These are phyloP conservation scores for Cheilosia scutellata DNA, from an alignment of 2,888 invertebrate genomes.

Conservation along the genomic window DNA sequence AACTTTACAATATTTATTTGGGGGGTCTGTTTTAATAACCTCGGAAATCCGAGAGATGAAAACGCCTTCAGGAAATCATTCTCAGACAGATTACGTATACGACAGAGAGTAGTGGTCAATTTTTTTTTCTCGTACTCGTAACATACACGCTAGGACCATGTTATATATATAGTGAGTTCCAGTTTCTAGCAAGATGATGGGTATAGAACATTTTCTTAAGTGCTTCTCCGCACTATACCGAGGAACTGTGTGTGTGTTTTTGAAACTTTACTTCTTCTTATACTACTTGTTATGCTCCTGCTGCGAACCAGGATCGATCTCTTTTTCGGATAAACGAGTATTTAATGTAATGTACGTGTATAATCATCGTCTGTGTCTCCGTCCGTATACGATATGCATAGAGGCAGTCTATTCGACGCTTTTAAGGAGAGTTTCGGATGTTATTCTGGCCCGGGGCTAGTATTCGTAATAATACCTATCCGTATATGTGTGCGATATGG, in stretches of 20 bases:
- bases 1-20: slow-evolving; percentile 71
- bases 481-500: slow-evolving; percentile 60
- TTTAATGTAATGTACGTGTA: slow-evolving; percentile 75
- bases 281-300: slow-evolving; percentile 10
- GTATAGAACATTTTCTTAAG: slow-evolving; percentile 42
- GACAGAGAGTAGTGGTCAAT: slow-evolving; percentile 59
- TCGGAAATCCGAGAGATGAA: slow-evolving; percentile 66
- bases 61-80: slow-evolving; percentile 65
- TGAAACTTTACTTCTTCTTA: slow-evolving; percentile 31
- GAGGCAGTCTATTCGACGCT: slow-evolving; percentile 7
- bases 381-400: slow-evolving; percentile 55
- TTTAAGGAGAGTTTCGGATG: slow-evolving; percentile 63
- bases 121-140: slow-evolving; percentile 14
- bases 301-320: slow-evolving; percentile 63
- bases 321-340: slow-evolving; percentile 72
- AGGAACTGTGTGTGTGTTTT: neutral
- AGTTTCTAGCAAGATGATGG: slow-evolving; percentile 10
- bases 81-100: slow-evolving; percentile 63
- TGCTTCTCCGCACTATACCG: neutral
- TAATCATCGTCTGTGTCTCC: slow-evolving; percentile 63
- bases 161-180: slow-evolving; percentile 21
- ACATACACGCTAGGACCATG: neutral
- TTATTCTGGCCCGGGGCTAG: slow-evolving; percentile 69
- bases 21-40: slow-evolving; percentile 69
- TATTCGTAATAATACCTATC: slow-evolving; percentile 50